Evolutionary conservation across 2,797 vertebrate genomes (phyloP), one percentile per base, ranked within the genome.

Genomic region (Synanceia verrucosa): DNA sequence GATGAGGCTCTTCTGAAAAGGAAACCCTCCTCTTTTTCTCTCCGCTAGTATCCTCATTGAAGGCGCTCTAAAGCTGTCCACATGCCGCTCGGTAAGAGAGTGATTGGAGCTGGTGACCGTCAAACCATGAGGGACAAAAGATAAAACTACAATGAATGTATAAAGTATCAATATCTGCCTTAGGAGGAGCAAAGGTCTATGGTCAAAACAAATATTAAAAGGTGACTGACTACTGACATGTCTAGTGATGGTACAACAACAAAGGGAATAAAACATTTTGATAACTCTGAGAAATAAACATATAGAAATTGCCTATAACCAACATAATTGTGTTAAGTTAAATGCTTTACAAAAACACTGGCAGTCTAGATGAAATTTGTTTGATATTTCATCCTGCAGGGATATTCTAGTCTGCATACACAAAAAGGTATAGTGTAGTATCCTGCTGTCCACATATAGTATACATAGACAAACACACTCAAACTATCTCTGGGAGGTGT

Each of bases 1-100:
- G 2, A 65, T 41, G 76, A 71, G 73, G 56, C 61, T 44, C 7
- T n/a, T 59, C 48, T 19, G 37, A 51, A 70, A 50, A 69, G 43
- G 36, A 82, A 44, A 37, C 29, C 5, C 13, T 24, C 36, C 23
- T 43, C 33, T 36, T 24, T 58, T 29, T 51, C 74, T 51, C 48
- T 66, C 39, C 0, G 36, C 34, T 65, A 33, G 51, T 34, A n/a
- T 70, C 67, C 37, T 71, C 50, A 58, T 21, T 58, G 53, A 79
- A 24, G 16, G 34, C 2, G 0, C 36, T 37, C 60, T n/a, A 47
- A 41, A 65, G 18, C 53, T 3, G 48, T 70, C 69, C 68, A 66
- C 70, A 66, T 13, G n/a, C 43, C 78, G 71, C 73, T 84, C 56
- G 21, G 63, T 33, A 57, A 44, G 0, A 52, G 34, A 3, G 24